These are phyloP conservation scores for Nasonia giraulti DNA, from an alignment of 1,140 invertebrate genomes.

Conservation along the genomic window DNA sequence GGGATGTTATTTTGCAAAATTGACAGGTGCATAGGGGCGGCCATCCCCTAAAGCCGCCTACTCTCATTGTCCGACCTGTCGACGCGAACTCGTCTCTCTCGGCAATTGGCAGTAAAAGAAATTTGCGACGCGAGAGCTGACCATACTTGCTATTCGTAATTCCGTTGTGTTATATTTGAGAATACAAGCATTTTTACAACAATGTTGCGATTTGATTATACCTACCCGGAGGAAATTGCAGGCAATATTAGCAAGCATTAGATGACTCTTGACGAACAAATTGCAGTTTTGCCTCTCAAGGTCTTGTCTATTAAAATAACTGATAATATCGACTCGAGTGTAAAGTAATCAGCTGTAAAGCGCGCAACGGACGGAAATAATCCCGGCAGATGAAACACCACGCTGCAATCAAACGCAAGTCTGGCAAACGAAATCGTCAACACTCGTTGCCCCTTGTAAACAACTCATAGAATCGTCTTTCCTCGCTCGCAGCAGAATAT, in stretches of 20 bases:
- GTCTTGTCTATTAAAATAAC: too few species aligned
- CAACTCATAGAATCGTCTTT: background rate
- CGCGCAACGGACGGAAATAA: background rate
- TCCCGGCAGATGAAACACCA: background rate
- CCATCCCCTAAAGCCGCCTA: slow-evolving; percentile 24
- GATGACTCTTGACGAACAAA: too few species aligned
- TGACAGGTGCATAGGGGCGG: slow-evolving; percentile 55
- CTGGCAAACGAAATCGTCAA: slow-evolving; percentile 36
- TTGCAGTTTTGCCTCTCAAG: too few species aligned
- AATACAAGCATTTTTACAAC: too few species aligned
- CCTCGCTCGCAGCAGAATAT: background rate
- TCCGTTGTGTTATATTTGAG: too few species aligned
- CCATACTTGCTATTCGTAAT: too few species aligned
- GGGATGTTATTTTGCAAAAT: slow-evolving; percentile 56
- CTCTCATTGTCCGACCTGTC: slow-evolving; percentile 7
- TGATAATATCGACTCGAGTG: too few species aligned
- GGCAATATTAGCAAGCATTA: too few species aligned
- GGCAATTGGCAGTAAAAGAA: slow-evolving; percentile 51
- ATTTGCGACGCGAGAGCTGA: slow-evolving; percentile 38
- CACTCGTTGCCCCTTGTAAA: background rate
- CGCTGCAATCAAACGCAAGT: slow-evolving; percentile 4
- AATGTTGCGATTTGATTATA: too few species aligned
- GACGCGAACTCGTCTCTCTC: background rate
- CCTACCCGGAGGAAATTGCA: too few species aligned
- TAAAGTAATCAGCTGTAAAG: too few species aligned